phyloP scores from a whole-genome alignment of 2,113 vertebrate genomes.

The Rhinoptilus africanus region DNA sequence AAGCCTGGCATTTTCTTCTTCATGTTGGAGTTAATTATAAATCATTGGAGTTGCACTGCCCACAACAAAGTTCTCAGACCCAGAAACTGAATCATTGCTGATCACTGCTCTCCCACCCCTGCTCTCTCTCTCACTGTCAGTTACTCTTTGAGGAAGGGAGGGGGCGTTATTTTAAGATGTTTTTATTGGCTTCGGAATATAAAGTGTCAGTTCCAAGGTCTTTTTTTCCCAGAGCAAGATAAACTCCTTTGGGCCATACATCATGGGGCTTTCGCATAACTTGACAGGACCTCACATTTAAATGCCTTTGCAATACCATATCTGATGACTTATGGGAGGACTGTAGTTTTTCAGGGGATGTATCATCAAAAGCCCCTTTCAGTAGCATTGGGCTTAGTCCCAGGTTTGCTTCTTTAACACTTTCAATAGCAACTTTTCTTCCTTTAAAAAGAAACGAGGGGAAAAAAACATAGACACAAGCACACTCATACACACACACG shows the following conservation, averaged over 20 bases:
- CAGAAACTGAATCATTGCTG: slow-evolving; percentile 78
- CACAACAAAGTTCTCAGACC: slow-evolving; percentile 84
- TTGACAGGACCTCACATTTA: slow-evolving; percentile 81
- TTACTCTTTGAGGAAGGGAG: slow-evolving; percentile 73
- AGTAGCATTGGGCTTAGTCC: slow-evolving; percentile 68
- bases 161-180: slow-evolving; percentile 92
- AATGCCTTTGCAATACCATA: slow-evolving; percentile 73
- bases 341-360: slow-evolving; percentile 64
- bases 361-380: slow-evolving; percentile 76
- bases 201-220: slow-evolving; percentile 87
- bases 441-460: background rate
- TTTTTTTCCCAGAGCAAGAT: slow-evolving; percentile 94
- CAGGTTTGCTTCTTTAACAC: slow-evolving; percentile 66
- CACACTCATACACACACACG: background rate
- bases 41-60: slow-evolving; percentile 76
- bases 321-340: slow-evolving; percentile 71
- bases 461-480: background rate
- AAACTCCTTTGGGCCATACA: slow-evolving; percentile 85
- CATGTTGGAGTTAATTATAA: slow-evolving; percentile 87
- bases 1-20: slow-evolving; percentile 90
- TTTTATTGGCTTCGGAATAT: slow-evolving; percentile 87
- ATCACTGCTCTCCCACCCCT: slow-evolving; percentile 71
- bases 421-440: slow-evolving; percentile 62
- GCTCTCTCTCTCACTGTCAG: slow-evolving; percentile 71
- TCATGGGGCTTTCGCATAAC: slow-evolving; percentile 82